phyloP scores from a whole-genome alignment of 2,888 invertebrate species.

The Drosophila rubida region DNA sequence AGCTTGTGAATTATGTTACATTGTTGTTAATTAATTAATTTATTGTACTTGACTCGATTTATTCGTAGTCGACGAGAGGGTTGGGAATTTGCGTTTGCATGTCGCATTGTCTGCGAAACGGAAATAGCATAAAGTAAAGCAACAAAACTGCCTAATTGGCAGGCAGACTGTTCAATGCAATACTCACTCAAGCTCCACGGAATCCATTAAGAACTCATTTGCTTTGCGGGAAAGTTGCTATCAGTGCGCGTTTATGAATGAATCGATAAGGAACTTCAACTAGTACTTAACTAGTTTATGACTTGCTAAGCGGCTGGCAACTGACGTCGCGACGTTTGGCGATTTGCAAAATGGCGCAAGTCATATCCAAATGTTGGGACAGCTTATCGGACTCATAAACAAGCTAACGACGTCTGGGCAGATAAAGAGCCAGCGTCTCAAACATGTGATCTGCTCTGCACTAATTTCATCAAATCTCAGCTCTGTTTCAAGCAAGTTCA shows the following conservation, averaged over 20 bases:
- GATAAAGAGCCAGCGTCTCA: constrained; percentile 11
- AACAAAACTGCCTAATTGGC: constrained; percentile 9
- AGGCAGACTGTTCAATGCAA: not conserved
- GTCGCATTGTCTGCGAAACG: not conserved
- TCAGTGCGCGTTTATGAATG: constrained; percentile 19
- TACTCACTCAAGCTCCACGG: constrained; percentile 2
- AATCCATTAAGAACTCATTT: constrained; percentile 31
- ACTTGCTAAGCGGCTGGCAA: not conserved
- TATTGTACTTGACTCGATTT: constrained; percentile 35
- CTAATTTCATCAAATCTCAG: constrained; percentile 10
- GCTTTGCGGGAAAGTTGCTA: constrained; percentile 1
- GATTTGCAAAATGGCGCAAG: not conserved
- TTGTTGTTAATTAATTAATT: constrained; percentile 11
- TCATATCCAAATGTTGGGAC: constrained; percentile 5
- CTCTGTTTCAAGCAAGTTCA: constrained; percentile 25
- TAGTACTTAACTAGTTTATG: constrained; percentile 5
- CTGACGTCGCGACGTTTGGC: not conserved
- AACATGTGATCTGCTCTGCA: constrained; percentile 32
- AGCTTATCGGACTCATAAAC: constrained; percentile 53
- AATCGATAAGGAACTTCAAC: constrained; percentile 26
- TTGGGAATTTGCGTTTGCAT: constrained; percentile 38
- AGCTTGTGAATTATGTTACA: constrained; percentile 14
- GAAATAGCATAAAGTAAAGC: constrained; percentile 10
- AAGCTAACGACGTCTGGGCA: constrained; percentile 47
- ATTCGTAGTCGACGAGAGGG: constrained; percentile 25